Conservation (phyloP, 2,113 vertebrate species). For the Psilopsiagon aymara region DNA sequence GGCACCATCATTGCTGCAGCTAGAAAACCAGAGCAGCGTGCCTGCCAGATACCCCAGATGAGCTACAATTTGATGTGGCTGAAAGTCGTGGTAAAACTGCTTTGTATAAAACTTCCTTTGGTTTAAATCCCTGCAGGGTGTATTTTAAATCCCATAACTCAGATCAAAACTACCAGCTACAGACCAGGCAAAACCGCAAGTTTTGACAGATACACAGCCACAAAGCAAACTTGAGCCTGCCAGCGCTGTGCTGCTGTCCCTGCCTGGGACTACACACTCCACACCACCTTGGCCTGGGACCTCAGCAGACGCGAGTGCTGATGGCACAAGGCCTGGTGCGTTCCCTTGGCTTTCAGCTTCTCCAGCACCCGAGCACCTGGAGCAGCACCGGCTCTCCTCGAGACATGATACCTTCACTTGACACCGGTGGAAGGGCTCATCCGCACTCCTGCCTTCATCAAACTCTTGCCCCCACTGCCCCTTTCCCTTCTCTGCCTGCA, state of each 20-base stretch:
- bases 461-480: background rate
- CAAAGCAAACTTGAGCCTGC: background rate
- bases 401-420: background rate
- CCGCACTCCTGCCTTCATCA: background rate
- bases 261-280: fast-evolving
- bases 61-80: background rate
- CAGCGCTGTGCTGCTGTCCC: background rate
- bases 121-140: background rate
- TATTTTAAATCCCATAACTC: background rate
- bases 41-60: background rate
- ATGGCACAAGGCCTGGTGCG: fast-evolving
- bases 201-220: background rate
- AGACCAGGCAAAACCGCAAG: background rate
- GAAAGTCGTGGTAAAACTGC: background rate
- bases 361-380: background rate
- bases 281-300: fast-evolving
- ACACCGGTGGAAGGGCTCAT: fast-evolving
- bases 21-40: background rate
- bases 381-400: background rate
- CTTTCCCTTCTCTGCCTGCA: background rate
- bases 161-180: background rate
- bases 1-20: background rate
- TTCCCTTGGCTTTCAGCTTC: background rate
- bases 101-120: background rate
- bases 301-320: fast-evolving